Base-by-base conservation (phyloP, 2,797 vertebrate species). In the Mormyrops boulengeri region DNA sequence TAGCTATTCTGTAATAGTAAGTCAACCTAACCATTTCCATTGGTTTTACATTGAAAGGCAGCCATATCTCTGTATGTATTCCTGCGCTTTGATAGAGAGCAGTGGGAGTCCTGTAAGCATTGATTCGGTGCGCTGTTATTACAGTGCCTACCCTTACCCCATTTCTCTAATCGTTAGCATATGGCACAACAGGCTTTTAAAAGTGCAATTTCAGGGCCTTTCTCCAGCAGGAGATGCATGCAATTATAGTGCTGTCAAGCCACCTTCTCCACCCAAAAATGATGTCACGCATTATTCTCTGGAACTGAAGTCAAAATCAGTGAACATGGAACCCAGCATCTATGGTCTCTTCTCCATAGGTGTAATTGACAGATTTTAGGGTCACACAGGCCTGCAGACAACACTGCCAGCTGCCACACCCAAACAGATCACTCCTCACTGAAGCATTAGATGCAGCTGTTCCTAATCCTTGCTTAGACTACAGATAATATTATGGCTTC, bases 131-230 rank as follows among this genome's bases (percentile, higher is more conserved):
- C 4, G 60, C 60, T 34, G 85, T 55, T 69, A 69, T 89, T 60
- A 86, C 73, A 49, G 77, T 26, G 66, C 53, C 88, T 30, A 49
- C 57, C 62, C 89, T 89, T 85, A 85, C 57, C 82, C 44, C 30
- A 87, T 60, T 87, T 86, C 47, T 86, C 57, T 30, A 69, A 89
- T 89, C 82, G 57, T 66, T 89, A 86, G 89, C 44, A 17, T 49
- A 82, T 62, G 60, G 82, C 57, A 60, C 34, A 22, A 60, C 44
- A 69, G 89, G 89, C 84, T 34, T 86, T 60, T 89, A 85, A 86
- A 62, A 89, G 47, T 55, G 41, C 55, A 86, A 86, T 85, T 86
- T 66, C 55, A 34, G 82, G 84, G 55, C 88, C 55, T 85, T 62
- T 22, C 82, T 85, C 34, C 50, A 66, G 85, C 82, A 86, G 85